These are phyloP conservation scores for Crotalus helleri DNA, from an alignment of 2,113 vertebrate species.

Conservation along the genomic window DNA sequence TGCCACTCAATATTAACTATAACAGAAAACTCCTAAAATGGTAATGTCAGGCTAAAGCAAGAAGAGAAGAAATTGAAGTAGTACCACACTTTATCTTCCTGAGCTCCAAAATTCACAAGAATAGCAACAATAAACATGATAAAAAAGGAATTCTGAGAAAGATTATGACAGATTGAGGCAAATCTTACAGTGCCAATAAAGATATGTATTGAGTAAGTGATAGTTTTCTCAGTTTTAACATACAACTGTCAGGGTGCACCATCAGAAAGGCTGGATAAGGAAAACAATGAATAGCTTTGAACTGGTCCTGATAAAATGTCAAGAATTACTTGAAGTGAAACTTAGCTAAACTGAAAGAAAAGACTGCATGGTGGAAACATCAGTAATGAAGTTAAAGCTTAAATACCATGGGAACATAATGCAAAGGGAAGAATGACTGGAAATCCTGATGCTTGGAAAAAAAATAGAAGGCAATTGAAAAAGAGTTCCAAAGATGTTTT, in stretches of 20 bases:
- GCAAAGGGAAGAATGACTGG: not conserved
- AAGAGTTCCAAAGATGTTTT: not conserved
- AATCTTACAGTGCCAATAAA: not conserved
- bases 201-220: not conserved
- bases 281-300: not conserved
- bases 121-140: not conserved
- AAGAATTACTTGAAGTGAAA: not conserved
- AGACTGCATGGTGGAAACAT: not conserved
- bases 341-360: not conserved
- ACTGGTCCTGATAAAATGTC: not conserved
- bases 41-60: not conserved
- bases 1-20: not conserved
- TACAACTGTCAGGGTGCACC: not conserved
- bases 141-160: not conserved
- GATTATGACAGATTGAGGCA: not conserved
- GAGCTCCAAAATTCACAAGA: not conserved
- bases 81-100: not conserved
- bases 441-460: not conserved
- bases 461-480: not conserved
- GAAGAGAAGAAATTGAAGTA: not conserved
- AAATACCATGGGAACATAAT: not conserved
- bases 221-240: not conserved
- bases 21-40: not conserved
- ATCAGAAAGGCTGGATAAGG: not conserved
- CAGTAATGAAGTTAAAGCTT: not conserved